Evolutionary conservation across 2,888 invertebrate genomes (phyloP), one percentile per base, ranked within the genome.

Genomic region (Tenthredo amoena): DNA sequence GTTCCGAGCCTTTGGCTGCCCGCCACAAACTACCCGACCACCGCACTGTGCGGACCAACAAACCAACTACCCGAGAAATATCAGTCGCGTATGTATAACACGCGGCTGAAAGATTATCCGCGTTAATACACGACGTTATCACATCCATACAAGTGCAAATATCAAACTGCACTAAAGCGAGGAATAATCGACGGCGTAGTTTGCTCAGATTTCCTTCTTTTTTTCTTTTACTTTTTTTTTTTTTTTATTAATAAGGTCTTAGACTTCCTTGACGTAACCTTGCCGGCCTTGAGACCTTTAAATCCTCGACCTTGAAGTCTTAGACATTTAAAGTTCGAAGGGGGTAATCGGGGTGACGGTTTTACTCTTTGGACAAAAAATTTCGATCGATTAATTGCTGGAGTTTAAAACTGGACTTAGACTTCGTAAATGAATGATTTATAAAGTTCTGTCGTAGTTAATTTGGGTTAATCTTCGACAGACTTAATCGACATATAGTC

Each of bases 21-120:
- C 71, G 92, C 88, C 93, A 93, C 93, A 93, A 92, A 93, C 92
- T 91, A 93, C 92, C 92, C 92, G 91, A 92, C 93, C 92, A 91
- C 89, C 92, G 91, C 89, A 89, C 91, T 87, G 91, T 89, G 86
- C 91, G 91, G 91, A 93, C 91, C 91, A 91, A 87, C 90, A 89
- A 90, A 91, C 88, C 87, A 87, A 90, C 88, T 87, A 87, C 86
- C 87, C 82, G 82, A 47, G 86, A 88, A 18, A 82, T 81, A 76
- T 86, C 84, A 62, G 62, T 71, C 84, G 81, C 55, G 72, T 55
- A 71, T 79, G 77, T 76, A 55, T 34, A 55, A 77, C 55, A 55
- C 77, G 77, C 72, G 72, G 72, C 72, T 43, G 72, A 74, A 37
- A 18, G 1, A 34, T 37, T n/a, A 40, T 34, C 15, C 71, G 71